A percentile compares a stretch with the other conserved stretches of the same genome.
Evolutionary conservation across 2,113 vertebrate species (phyloP).

Genomic region (Bungarus multicinctus): DNA sequence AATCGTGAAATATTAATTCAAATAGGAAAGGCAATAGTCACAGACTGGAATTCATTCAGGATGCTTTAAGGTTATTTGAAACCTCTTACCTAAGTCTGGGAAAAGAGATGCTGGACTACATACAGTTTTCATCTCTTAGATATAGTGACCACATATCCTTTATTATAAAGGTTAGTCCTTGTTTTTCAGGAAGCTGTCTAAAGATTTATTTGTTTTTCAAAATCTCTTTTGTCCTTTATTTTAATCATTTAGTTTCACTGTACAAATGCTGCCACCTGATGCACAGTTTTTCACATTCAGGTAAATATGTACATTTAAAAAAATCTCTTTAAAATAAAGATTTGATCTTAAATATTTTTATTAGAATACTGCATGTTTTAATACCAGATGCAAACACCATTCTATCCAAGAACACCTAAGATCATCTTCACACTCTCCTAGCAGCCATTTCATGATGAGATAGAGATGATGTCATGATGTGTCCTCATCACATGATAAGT

Average conservation of each 20-base stretch:
- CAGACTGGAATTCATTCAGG: background rate
- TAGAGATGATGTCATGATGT: background rate
- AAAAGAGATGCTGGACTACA: background rate
- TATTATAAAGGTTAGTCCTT: background rate
- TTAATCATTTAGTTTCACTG: background rate
- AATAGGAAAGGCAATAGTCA: background rate
- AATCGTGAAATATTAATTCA: background rate
- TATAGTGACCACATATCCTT: background rate
- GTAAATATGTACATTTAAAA: background rate
- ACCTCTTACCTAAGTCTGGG: background rate
- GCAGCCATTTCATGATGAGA: background rate
- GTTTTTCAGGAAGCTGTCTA: background rate
- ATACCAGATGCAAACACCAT: background rate
- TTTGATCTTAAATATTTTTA: background rate
- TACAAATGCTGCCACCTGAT: background rate
- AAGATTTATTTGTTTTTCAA: background rate
- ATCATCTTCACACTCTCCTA: background rate
- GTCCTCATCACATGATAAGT: background rate
- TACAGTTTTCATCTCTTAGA: background rate
- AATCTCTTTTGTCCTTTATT: background rate
- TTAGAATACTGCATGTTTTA: background rate
- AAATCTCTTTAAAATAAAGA: background rate
- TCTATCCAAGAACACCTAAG: background rate
- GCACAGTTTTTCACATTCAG: background rate
- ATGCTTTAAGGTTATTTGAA: background rate